Percentiles rank a stretch among this genome's conserved stretches.
phyloP scores from a whole-genome alignment of 2,888 invertebrate species.

The Cerastoderma edule region DNA sequence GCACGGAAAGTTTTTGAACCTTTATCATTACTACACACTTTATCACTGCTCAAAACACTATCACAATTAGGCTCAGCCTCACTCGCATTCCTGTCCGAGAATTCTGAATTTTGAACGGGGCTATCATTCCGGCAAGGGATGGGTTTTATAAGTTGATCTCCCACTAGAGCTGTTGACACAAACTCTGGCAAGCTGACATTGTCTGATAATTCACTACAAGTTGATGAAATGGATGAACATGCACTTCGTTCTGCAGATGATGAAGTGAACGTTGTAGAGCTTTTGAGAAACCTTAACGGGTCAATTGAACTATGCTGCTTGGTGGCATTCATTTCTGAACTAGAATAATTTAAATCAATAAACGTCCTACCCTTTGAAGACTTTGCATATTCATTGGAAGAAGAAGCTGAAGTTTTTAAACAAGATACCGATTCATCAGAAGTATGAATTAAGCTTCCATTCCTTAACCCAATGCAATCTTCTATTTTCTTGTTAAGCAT shows the following conservation, averaged over 20 bases:
- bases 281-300: conserved; percentile 6
- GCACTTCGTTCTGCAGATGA: not conserved
- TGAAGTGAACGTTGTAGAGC: not conserved
- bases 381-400: no score
- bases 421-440: no score
- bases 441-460: no score
- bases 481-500: no score
- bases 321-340: not conserved
- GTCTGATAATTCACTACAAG: conserved; percentile 41
- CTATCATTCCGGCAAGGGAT: conserved; percentile 28
- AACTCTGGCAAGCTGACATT: conserved; percentile 44
- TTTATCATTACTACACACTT: no score
- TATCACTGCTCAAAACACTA: no score
- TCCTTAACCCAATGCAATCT: no score
- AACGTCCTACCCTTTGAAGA: not conserved
- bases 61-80: conserved; percentile 9
- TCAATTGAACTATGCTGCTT: conserved; percentile 19
- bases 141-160: conserved; percentile 21
- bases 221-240: conserved; percentile 33
- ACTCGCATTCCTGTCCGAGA: not conserved
- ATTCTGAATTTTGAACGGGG: conserved; percentile 1
- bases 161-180: conserved; percentile 23
- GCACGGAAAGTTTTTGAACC: no score
- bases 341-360: not conserved
- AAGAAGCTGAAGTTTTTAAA: no score